phyloP scores from a whole-genome alignment of 2,888 invertebrate species.

The Odontothrips loti region DNA sequence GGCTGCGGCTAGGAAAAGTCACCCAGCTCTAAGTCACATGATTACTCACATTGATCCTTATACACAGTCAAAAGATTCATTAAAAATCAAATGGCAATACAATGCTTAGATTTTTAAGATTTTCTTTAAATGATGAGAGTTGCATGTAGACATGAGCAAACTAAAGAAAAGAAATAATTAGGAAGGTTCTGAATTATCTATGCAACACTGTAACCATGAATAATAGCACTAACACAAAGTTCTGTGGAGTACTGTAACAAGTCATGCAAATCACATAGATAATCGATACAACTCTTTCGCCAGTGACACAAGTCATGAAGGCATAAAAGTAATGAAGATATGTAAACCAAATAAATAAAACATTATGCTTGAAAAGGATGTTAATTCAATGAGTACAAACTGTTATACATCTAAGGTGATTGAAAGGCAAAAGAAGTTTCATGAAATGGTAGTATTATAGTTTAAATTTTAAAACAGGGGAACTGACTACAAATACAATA shows the following conservation, averaged over 20 bases:
- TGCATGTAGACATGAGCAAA: neutral
- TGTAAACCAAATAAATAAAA: constrained; percentile 2
- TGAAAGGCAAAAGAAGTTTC: constrained; percentile 19
- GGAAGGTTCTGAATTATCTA: neutral
- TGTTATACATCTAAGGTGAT: constrained; percentile 8
- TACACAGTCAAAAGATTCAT: constrained; percentile 15
- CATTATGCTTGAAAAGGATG: neutral
- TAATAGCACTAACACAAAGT: neutral
- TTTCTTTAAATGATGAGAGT: neutral
- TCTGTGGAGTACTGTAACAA: neutral
- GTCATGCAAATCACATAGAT: neutral
- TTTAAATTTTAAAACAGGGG: constrained; percentile 9
- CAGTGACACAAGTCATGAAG: neutral
- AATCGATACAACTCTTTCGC: neutral
- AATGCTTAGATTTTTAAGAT: neutral
- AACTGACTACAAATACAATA: neutral
- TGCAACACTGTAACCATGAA: neutral
- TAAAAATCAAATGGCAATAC: neutral
- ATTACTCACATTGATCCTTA: constrained; percentile 22
- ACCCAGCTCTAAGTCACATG: constrained; percentile 18
- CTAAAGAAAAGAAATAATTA: neutral
- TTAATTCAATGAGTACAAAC: neutral
- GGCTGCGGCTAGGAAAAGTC: neutral
- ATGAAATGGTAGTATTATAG: constrained; percentile 4
- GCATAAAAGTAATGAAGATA: neutral